Evolutionary conservation across 2,888 invertebrate species (phyloP).

Genomic region (Diarsia brunnea): DNA sequence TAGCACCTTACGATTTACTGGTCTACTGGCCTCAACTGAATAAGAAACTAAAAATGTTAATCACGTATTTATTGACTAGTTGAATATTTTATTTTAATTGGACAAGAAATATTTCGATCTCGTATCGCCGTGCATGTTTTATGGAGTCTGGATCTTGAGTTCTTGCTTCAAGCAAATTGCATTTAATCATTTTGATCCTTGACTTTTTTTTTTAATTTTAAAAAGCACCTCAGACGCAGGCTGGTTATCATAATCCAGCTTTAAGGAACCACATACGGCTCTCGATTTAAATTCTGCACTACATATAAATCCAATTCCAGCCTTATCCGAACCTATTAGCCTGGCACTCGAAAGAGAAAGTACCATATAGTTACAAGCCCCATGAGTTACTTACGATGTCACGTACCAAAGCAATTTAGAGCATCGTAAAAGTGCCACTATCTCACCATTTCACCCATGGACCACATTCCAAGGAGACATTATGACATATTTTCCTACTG

Average conservation of each 20-base stretch:
- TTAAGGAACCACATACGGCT: neutral
- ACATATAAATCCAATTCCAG: constrained; percentile 22
- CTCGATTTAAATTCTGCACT: constrained; percentile 19
- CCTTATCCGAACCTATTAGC: constrained; percentile 36
- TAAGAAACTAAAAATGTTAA: constrained; percentile 45
- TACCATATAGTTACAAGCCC: constrained; percentile 71
- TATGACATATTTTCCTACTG: constrained; percentile 34
- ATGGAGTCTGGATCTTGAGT: neutral
- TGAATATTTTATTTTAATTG: constrained; percentile 30
- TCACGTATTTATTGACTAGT: constrained; percentile 39
- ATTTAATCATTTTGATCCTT: neutral
- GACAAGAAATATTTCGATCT: constrained; percentile 16
- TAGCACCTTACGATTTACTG: constrained; percentile 44
- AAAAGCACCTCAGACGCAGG: neutral
- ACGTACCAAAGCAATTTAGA: constrained; percentile 79
- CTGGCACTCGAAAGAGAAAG: constrained; percentile 75
- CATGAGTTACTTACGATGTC: constrained; percentile 80
- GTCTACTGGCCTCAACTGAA: constrained; percentile 38
- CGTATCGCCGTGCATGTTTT: neutral
- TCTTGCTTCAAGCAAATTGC: neutral
- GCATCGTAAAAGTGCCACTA: constrained; percentile 69
- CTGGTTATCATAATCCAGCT: neutral
- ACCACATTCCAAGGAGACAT: constrained; percentile 41
- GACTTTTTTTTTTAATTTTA: neutral
- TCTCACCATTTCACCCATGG: constrained; percentile 52